A percentile compares a stretch with the other conserved stretches of the same genome.
Evolutionary conservation across 2,888 invertebrate species (phyloP).

Genomic region (Ormia ochracea): DNA sequence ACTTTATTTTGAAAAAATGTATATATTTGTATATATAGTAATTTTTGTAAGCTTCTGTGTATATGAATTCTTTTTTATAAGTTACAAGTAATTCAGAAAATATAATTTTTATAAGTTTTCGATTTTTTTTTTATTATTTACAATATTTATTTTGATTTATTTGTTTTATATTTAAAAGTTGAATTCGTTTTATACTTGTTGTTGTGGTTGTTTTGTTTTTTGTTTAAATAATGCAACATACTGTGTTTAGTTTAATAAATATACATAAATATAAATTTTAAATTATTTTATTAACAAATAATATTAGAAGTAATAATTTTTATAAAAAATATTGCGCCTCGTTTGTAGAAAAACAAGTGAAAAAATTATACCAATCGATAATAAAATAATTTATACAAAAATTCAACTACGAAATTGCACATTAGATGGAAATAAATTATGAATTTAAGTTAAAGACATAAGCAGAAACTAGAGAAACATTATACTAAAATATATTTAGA

Average conservation of each 20-base stretch:
- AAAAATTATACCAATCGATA: slow-evolving; percentile 25
- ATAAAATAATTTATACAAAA: slow-evolving; percentile 26
- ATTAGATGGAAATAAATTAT: slow-evolving; percentile 10
- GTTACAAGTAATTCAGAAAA: slow-evolving; percentile 24
- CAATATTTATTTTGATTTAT: slow-evolving; percentile 11
- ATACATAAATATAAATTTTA: slow-evolving; percentile 16
- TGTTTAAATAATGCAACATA: slow-evolving; percentile 20
- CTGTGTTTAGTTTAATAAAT: slow-evolving; percentile 39
- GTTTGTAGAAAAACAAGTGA: slow-evolving; percentile 56
- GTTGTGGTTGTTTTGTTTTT: neutral
- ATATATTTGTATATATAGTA: slow-evolving; percentile 37
- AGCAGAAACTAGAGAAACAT: neutral
- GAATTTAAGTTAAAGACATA: neutral
- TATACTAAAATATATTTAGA: neutral
- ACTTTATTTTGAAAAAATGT: slow-evolving; percentile 56
- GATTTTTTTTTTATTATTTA: slow-evolving; percentile 9
- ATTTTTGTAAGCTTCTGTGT: slow-evolving; percentile 32
- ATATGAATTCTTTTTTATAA: slow-evolving; percentile 13
- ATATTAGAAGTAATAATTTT: slow-evolving; percentile 48
- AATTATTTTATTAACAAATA: slow-evolving; percentile 35
- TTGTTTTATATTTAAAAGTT: neutral
- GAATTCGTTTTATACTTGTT: slow-evolving; percentile 2
- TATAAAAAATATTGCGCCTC: slow-evolving; percentile 61
- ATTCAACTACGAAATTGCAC: slow-evolving; percentile 58
- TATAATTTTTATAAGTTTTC: slow-evolving; percentile 15